Conservation (phyloP, 2,888 invertebrate genomes). For the Palloptera scutellata region DNA sequence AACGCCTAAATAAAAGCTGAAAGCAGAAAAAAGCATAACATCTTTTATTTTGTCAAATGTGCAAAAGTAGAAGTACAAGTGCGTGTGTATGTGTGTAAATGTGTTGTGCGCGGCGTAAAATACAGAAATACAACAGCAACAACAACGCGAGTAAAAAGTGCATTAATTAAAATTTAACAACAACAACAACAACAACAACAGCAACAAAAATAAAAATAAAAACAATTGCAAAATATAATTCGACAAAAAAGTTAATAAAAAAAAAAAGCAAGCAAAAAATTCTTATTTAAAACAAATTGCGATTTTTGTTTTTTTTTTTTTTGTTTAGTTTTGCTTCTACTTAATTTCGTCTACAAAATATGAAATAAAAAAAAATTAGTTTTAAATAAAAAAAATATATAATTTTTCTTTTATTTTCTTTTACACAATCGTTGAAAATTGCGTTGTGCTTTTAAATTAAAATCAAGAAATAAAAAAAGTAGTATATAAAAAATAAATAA, state of each 20-base stretch:
- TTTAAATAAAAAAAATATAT: neutral
- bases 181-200: conserved; percentile 3
- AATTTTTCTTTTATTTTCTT: neutral
- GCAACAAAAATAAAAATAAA: conserved; percentile 7
- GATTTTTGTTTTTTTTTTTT: neutral
- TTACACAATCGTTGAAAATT: neutral
- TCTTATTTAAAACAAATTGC: neutral
- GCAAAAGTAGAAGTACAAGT: conserved; percentile 14
- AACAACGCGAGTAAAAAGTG: conserved; percentile 39
- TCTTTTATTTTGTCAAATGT: neutral
- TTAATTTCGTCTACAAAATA: no score
- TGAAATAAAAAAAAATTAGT: no score
- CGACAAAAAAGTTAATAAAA: neutral
- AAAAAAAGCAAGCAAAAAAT: neutral
- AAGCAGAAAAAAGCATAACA: conserved; percentile 2
- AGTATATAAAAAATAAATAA: conserved; percentile 6
- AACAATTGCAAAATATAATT: neutral
- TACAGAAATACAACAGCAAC: conserved; percentile 38
- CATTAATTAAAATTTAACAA: conserved; percentile 39
- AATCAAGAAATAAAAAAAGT: neutral
- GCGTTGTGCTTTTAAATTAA: neutral
- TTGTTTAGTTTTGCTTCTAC: no score
- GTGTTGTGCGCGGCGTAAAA: conserved; percentile 40
- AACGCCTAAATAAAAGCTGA: conserved; percentile 13
- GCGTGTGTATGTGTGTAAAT: conserved; percentile 22